Conservation (phyloP, 2,888 invertebrate genomes). For the Laspeyria flexula region DNA sequence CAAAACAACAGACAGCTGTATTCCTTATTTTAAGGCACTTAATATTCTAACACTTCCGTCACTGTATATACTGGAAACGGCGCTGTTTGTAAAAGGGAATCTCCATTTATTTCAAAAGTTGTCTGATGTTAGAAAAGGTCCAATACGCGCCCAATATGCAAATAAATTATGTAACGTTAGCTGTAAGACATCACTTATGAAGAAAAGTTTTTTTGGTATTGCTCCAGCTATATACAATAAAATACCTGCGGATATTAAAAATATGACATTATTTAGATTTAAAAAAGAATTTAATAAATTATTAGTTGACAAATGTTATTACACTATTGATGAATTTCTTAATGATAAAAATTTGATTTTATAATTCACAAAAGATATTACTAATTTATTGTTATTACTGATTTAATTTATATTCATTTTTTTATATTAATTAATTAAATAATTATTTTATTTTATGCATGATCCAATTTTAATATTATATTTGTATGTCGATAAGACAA, state of each 20-base stretch:
- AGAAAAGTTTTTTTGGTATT: conserved; percentile 3
- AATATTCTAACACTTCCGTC: background rate
- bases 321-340: background rate
- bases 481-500: too few relatives aligned
- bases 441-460: too few relatives aligned
- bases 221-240: background rate
- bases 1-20: background rate
- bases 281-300: background rate
- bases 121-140: background rate
- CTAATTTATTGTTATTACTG: too few relatives aligned
- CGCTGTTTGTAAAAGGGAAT: conserved; percentile 1
- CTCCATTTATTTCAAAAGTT: background rate
- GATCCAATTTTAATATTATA: too few relatives aligned
- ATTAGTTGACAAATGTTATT: background rate
- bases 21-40: background rate
- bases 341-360: too few relatives aligned
- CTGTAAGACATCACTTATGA: background rate
- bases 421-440: too few relatives aligned
- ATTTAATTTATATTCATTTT: too few relatives aligned
- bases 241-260: background rate
- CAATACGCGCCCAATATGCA: conserved; percentile 2
- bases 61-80: background rate
- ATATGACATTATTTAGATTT: background rate
- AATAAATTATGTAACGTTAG: background rate
- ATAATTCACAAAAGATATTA: too few relatives aligned